Conservation (phyloP, 2,113 vertebrate species). For the Naja naja region DNA sequence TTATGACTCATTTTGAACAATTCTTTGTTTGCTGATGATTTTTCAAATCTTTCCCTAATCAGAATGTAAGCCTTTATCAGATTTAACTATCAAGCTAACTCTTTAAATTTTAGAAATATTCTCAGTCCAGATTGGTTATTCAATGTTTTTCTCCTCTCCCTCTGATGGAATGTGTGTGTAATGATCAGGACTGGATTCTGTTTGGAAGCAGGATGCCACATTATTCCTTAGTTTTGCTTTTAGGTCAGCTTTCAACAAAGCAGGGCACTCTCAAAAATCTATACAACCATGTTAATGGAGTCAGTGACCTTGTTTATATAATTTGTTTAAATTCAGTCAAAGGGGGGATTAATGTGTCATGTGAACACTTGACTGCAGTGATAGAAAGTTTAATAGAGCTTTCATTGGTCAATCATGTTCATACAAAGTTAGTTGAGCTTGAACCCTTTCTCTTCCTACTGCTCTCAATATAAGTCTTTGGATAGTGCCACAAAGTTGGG, state of each 20-base stretch:
- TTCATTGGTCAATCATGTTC: neutral
- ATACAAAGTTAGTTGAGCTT: neutral
- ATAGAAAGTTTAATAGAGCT: neutral
- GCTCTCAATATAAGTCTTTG: neutral
- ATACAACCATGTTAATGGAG: neutral
- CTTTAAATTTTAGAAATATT: slow-evolving; percentile 39
- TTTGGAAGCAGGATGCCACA: neutral
- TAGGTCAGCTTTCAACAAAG: neutral
- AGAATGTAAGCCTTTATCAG: slow-evolving; percentile 49
- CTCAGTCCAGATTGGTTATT: neutral
- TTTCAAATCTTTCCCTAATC: slow-evolving; percentile 57
- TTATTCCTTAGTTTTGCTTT: neutral
- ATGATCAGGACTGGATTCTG: neutral
- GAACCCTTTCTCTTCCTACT: neutral
- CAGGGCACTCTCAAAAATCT: neutral
- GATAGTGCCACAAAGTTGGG: neutral
- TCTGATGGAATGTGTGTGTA: neutral
- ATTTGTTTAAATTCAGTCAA: neutral
- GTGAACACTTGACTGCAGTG: neutral
- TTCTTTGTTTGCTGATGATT: slow-evolving; percentile 67
- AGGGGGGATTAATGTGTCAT: neutral
- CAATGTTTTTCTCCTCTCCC: neutral
- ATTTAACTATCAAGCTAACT: slow-evolving; percentile 45
- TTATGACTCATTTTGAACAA: slow-evolving; percentile 67
- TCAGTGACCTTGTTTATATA: neutral